Conservation (phyloP, 2,113 vertebrate species). For the Bubo blakistoni region DNA sequence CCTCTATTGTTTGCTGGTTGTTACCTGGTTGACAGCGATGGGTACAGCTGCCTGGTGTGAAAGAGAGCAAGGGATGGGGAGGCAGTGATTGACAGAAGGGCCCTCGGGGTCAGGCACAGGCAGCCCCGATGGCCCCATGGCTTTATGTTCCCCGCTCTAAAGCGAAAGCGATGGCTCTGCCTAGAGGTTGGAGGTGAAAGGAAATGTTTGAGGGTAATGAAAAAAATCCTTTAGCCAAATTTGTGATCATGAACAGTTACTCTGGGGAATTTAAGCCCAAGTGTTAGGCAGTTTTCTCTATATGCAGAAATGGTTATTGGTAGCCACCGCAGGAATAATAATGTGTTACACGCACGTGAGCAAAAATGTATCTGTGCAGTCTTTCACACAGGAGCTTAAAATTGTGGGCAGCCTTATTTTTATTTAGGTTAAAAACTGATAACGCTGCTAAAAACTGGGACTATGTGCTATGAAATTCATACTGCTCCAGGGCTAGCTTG, state of each 20-base stretch:
- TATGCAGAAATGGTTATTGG: conserved; percentile 11
- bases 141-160: conserved; percentile 76
- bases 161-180: conserved; percentile 77
- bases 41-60: conserved; percentile 87
- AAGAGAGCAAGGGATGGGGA: conserved; percentile 78
- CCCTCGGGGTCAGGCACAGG: conserved; percentile 79
- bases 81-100: conserved; percentile 82
- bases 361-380: background rate
- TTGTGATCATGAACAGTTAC: conserved; percentile 77
- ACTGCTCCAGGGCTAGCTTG: background rate
- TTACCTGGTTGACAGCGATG: conserved; percentile 89
- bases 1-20: conserved; percentile 85
- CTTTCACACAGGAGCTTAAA: background rate
- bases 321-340: background rate
- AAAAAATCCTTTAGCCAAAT: conserved; percentile 82
- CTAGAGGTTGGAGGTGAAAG: conserved; percentile 83
- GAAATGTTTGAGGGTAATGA: conserved; percentile 81
- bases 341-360: background rate
- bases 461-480: background rate
- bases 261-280: conserved; percentile 68
- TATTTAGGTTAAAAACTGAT: background rate
- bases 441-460: background rate
- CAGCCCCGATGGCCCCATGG: conserved; percentile 77
- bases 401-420: background rate
- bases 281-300: background rate